Conservation (phyloP, 2,113 vertebrate species). For the Cryptomyrus ogoouensis region DNA sequence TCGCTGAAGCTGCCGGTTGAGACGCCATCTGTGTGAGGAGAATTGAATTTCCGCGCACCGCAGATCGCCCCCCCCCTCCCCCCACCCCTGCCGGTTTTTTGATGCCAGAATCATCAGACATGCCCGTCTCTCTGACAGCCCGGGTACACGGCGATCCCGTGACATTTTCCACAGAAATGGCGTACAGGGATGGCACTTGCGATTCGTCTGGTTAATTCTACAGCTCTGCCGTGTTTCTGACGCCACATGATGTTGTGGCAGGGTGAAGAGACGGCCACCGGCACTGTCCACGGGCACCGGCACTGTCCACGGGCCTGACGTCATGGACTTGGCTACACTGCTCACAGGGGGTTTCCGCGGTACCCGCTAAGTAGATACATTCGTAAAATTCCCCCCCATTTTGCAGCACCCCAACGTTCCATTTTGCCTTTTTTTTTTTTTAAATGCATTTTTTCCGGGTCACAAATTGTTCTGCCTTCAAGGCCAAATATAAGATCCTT, state of each 20-base stretch:
- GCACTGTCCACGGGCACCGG: not conserved
- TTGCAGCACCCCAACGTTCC: not conserved
- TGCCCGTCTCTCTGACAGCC: not conserved
- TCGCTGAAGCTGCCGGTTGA: not conserved
- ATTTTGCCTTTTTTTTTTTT: not conserved
- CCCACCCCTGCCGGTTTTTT: not conserved
- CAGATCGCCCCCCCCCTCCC: not conserved
- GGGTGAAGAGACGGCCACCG: not conserved
- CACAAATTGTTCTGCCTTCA: not conserved
- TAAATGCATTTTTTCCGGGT: not conserved
- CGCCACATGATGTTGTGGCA: not conserved
- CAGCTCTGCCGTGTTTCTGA: not conserved
- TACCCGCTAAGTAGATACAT: not conserved
- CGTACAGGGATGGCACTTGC: not conserved
- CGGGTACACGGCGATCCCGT: not conserved
- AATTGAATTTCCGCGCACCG: not conserved
- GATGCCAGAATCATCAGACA: not conserved
- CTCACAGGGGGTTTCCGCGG: not conserved
- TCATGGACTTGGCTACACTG: not conserved
- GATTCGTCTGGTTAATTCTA: not conserved
- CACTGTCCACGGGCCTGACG: not conserved
- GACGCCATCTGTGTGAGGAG: not conserved
- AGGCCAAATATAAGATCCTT: not conserved
- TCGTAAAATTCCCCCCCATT: not conserved
- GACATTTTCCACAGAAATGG: not conserved